Percentiles rank a stretch among this genome's conserved stretches.
Conservation (phyloP, 2,888 invertebrate genomes). For the Miltochrista miniata region DNA sequence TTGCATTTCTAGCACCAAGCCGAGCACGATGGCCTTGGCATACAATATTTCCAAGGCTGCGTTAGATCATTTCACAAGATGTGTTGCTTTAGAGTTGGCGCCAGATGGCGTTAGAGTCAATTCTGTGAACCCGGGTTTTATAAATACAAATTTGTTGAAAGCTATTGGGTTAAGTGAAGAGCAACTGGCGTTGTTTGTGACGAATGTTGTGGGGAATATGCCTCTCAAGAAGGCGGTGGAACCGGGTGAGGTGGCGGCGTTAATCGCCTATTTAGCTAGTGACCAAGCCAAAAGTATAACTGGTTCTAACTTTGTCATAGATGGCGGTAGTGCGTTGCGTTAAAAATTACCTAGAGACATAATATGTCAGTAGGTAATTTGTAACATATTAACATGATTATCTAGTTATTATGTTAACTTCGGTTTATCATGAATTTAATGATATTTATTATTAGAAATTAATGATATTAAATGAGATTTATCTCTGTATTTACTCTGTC, state of each 20-base stretch:
- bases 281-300: conserved; percentile 94
- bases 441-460: too few species aligned
- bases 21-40: conserved; percentile 88
- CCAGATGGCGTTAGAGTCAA: conserved; percentile 93
- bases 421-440: too few species aligned
- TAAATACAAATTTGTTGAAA: conserved; percentile 92
- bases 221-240: conserved; percentile 93
- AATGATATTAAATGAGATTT: too few species aligned
- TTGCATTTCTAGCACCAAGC: conserved; percentile 90
- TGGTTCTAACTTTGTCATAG: conserved; percentile 83
- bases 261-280: conserved; percentile 95
- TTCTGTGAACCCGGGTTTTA: conserved; percentile 97
- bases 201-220: conserved; percentile 87
- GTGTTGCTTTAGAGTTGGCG: conserved; percentile 93
- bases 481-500: too few species aligned
- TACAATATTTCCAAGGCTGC: conserved; percentile 97
- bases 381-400: too few species aligned
- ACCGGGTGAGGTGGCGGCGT: conserved; percentile 92
- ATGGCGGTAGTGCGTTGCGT: conserved; percentile 61
- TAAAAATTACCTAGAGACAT: too few species aligned
- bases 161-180: conserved; percentile 81
- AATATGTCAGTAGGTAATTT: too few species aligned
- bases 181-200: conserved; percentile 91
- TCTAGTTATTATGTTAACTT: too few species aligned
- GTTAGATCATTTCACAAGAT: conserved; percentile 96